phyloP scores from a whole-genome alignment of 2,888 invertebrate genomes.

The Tiphia femorata region DNA sequence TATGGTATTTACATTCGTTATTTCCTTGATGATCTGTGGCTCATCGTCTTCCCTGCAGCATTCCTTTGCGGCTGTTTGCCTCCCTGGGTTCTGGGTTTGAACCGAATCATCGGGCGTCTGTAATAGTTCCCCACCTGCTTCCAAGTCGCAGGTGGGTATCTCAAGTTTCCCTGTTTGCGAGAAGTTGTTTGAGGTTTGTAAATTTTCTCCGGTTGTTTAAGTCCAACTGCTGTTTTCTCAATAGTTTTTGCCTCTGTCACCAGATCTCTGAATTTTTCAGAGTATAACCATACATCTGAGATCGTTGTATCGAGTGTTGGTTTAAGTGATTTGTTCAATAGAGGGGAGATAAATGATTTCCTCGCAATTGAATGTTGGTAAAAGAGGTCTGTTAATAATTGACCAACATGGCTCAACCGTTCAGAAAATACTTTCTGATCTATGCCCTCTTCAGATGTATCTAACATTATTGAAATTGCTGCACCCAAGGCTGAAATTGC shows the following conservation, averaged over 20 bases:
- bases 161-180: conserved; percentile 31
- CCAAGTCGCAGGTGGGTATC: conserved; percentile 21
- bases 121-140: conserved; percentile 19
- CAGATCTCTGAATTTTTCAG: conserved; percentile 26
- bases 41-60: conserved; percentile 14
- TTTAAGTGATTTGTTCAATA: conserved; percentile 18
- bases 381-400: background rate
- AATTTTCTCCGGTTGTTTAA: conserved; percentile 13
- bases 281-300: conserved; percentile 26
- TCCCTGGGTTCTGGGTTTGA: conserved; percentile 10
- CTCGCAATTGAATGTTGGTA: background rate
- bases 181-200: conserved; percentile 5
- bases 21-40: conserved; percentile 16
- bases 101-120: conserved; percentile 7
- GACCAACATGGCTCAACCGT: background rate
- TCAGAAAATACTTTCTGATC: background rate
- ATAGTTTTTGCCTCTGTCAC: conserved; percentile 31
- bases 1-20: conserved; percentile 7
- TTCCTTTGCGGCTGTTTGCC: background rate
- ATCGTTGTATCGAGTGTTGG: conserved; percentile 2
- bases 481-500: background rate
- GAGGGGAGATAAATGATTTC: conserved; percentile 12
- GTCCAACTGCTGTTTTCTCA: conserved; percentile 24
- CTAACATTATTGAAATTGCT: background rate
- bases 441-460: background rate